Evolutionary conservation across 2,113 vertebrate genomes (phyloP), one percentile per base, ranked within the genome.

Genomic region (Glaucidium brasilianum): DNA sequence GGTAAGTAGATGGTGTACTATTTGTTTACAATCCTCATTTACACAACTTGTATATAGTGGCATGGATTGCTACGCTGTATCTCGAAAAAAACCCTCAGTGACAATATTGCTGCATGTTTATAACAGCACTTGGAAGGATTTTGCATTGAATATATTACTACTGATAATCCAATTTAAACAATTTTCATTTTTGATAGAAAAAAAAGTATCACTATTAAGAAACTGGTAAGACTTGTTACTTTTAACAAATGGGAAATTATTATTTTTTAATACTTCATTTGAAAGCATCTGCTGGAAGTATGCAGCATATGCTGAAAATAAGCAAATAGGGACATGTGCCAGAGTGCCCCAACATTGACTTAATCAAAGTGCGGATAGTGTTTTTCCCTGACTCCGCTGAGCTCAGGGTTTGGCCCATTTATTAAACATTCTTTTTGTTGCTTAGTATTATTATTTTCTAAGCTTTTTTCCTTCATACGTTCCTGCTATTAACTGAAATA

Each of bases 401-500:
- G 41, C 49, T 89, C 58, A 94, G 47, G 14, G 49, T 85, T 96
- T 92, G 80, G 73, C 39, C 53, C 30, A 23, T 75, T 78, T 92
- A 76, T 80, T 74, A 77, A 94, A 74, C 20, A 23, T 72, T 94
- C 34, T 81, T 91, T 72, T 23, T 90, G 41, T 67, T 85, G 23
- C 77, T 89, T 52, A 64, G 39, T 27, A 73, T 43, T 75, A 67
- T 58, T 92, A 74, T 86, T 94, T 92, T 77, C 58, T 68, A 79
- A 87, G 41, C 29, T 37, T 81, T 92, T 82, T 39, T 68, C 45
- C 53, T 95, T 96, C 58, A 17, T 78, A 45, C 22, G 23, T 58
- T 90, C 47, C 22, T 95, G 53, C 50, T 90, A 85, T 69, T 95
- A 97, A 83, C 37, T 19, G 69, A 92, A 91, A 37, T 35, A 47